phyloP scores from a whole-genome alignment of 2,113 vertebrate genomes.

The Tachysurus fulvidraco region DNA sequence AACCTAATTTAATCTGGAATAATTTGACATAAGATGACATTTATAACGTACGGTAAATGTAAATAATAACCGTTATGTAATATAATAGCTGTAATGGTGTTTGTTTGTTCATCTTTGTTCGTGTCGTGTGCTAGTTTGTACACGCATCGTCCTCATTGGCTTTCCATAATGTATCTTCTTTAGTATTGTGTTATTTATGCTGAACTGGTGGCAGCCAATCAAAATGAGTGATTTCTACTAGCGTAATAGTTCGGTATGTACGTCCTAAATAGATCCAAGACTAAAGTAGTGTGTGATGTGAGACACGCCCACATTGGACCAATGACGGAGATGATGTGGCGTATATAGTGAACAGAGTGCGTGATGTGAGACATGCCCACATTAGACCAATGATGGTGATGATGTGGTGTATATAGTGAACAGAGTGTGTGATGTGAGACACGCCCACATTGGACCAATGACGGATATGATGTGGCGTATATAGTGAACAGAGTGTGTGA shows the following conservation, averaged over 20 bases:
- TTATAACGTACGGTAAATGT: neutral
- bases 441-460: neutral
- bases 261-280: neutral
- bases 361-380: neutral
- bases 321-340: neutral
- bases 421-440: neutral
- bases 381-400: neutral
- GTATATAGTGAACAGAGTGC: neutral
- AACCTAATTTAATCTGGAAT: neutral
- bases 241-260: neutral
- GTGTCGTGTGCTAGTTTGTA: neutral
- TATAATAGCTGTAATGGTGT: too few species aligned
- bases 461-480: neutral
- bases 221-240: neutral
- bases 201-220: neutral
- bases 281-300: neutral
- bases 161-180: neutral
- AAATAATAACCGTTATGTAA: neutral
- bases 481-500: neutral
- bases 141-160: neutral
- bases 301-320: neutral
- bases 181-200: neutral
- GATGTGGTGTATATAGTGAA: neutral
- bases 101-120: neutral
- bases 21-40: neutral